Evolutionary conservation across 2,113 vertebrate genomes (phyloP).

Genomic region (Neodon shergylaensis): DNA sequence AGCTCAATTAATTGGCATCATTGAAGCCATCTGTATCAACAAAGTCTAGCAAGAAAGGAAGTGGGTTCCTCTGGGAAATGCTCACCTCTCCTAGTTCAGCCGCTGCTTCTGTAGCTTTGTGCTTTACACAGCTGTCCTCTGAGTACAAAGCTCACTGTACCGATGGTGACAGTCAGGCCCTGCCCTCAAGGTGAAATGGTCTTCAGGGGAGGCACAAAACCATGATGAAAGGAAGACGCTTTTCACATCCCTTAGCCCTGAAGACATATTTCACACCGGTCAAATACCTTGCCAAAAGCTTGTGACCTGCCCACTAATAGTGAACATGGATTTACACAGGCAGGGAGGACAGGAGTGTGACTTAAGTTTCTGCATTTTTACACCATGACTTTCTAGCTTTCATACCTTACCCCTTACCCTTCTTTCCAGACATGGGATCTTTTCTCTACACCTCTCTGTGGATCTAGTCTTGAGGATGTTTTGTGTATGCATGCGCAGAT

Average conservation of each 20-base stretch:
- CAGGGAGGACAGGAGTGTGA: background rate
- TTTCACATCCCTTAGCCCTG: background rate
- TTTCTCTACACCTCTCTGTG: background rate
- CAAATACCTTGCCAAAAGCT: slow-evolving; percentile 23
- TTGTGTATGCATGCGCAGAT: background rate
- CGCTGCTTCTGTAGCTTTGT: background rate
- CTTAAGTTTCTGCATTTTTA: background rate
- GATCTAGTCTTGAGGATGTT: background rate
- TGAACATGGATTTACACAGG: background rate
- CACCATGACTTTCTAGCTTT: background rate
- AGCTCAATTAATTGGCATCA: slow-evolving; percentile 9
- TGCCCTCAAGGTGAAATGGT: background rate
- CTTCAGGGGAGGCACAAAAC: slow-evolving; percentile 2
- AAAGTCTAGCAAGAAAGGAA: background rate
- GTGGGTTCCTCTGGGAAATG: background rate
- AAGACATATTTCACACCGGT: slow-evolving; percentile 33
- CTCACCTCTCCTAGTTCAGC: background rate
- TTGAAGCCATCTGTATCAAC: background rate
- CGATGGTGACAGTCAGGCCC: background rate
- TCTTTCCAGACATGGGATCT: background rate
- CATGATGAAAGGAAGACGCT: background rate
- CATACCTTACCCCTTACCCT: background rate
- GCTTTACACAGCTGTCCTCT: background rate
- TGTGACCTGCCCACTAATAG: background rate
- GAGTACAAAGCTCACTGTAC: background rate